Evolutionary conservation across 2,113 vertebrate genomes (phyloP), one percentile per base, ranked within the genome.

Genomic region (Anhinga anhinga): DNA sequence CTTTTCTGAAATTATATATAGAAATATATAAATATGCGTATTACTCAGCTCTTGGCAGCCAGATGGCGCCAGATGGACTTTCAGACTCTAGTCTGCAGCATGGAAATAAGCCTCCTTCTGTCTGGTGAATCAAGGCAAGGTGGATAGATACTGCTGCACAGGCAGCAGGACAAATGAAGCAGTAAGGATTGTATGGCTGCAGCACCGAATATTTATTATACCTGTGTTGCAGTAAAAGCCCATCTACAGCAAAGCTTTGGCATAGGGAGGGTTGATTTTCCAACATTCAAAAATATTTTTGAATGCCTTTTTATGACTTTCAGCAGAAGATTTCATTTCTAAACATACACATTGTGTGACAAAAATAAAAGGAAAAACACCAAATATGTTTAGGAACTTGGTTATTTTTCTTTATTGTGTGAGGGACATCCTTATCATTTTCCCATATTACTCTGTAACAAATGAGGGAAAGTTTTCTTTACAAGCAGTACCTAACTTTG

Each of bases 111-210:
- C 72, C 38, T n/a, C 38, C 30, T 38, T 7, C 29, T 44, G 62
- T 63, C 40, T 4, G 5, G n/a, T 45, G 72, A 4, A 16, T 29
- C 27, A 1, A 34, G 73, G 70, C 79, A 7, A 36, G 17, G 10
- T 2, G 3, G 32, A 1, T 23, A 10, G 13, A 8, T 25, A 17
- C 2, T 0, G 0, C 55, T 25, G 50, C 85, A 22, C 2, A 2
- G 45, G 10, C 45, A n/a, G 66, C 0, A 0, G 8, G 30, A 50
- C 74, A 32, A n/a, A 11, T 2, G 5, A 36, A 7, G 81, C 38
- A 13, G 21, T 7, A 2, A 23, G 11, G 38, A 3, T n/a, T 55
- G 50, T 55, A 38, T 34, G 42, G 11, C 73, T 92, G 80, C 77
- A 38, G 0, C 50, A 5, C 40, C 1, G 10, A 15, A 2, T 61